Percentiles rank a stretch among this genome's conserved stretches.
Conservation (phyloP, 53 echinoderm and acorn worm species). For the Arbacia lixula region DNA sequence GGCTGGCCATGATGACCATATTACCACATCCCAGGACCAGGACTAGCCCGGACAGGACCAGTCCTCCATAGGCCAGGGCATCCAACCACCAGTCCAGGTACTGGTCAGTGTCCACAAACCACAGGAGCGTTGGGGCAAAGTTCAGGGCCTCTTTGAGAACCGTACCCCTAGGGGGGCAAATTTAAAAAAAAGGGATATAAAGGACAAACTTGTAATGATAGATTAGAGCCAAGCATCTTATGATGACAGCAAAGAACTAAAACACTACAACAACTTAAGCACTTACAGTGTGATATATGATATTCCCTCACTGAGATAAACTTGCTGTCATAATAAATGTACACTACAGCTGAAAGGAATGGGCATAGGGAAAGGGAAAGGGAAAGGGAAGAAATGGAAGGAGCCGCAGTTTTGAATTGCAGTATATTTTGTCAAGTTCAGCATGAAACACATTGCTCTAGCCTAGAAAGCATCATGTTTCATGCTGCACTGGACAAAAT, state of each 20-base stretch:
- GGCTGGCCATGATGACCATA: conserved; percentile 85
- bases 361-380: no score
- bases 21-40: conserved; percentile 78
- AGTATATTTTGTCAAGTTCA: no score
- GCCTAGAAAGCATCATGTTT: no score
- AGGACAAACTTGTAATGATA: not conserved
- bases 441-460: no score
- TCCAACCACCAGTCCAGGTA: conserved; percentile 87
- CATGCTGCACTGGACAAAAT: no score
- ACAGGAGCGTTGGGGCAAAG: conserved; percentile 89
- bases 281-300: not conserved
- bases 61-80: conserved; percentile 77
- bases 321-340: no score
- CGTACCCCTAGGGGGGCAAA: conserved; percentile 43
- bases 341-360: no score
- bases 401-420: no score
- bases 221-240: no score
- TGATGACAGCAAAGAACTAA: not conserved
- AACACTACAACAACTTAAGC: not conserved
- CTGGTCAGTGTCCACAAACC: conserved; percentile 74
- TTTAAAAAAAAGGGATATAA: not conserved
- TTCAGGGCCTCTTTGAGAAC: conserved; percentile 65
- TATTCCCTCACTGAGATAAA: no score
- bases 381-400: no score
- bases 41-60: conserved; percentile 75